phyloP scores from a whole-genome alignment of 1,140 invertebrate species.

The Anagrus nilaparvatae region DNA sequence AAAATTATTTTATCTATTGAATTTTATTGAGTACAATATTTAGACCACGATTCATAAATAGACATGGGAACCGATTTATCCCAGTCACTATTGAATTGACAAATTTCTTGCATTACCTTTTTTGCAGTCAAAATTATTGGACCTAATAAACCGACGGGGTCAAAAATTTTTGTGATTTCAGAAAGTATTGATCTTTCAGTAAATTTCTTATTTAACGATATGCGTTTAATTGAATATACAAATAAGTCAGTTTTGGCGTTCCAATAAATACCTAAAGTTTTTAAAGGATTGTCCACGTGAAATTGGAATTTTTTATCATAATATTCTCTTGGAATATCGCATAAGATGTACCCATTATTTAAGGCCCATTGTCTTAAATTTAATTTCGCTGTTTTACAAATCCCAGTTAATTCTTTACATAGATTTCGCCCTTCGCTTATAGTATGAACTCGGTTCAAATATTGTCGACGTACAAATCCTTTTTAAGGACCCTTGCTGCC shows the following conservation, averaged over 20 bases:
- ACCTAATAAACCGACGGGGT: slow-evolving; percentile 18
- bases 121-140: slow-evolving; percentile 19
- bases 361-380: slow-evolving; percentile 21
- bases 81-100: slow-evolving; percentile 16
- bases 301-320: neutral
- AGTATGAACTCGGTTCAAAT: slow-evolving; percentile 11
- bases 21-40: neutral
- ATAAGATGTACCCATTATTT: slow-evolving; percentile 6
- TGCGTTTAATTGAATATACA: neutral
- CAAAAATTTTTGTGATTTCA: slow-evolving; percentile 19
- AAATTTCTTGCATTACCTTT: slow-evolving; percentile 19
- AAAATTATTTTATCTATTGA: slow-evolving; percentile 12
- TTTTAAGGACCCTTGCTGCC: slow-evolving; percentile 4
- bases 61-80: slow-evolving; percentile 14
- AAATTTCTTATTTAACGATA: slow-evolving; percentile 2
- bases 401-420: neutral
- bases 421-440: neutral
- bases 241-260: neutral
- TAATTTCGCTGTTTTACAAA: neutral
- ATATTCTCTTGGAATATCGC: neutral
- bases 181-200: slow-evolving; percentile 17
- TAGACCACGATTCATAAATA: slow-evolving; percentile 6
- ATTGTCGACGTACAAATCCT: slow-evolving; percentile 19
- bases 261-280: neutral
- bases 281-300: neutral